Evolutionary conservation across 2,888 invertebrate genomes (phyloP).

Genomic region (Parnassius apollo): DNA sequence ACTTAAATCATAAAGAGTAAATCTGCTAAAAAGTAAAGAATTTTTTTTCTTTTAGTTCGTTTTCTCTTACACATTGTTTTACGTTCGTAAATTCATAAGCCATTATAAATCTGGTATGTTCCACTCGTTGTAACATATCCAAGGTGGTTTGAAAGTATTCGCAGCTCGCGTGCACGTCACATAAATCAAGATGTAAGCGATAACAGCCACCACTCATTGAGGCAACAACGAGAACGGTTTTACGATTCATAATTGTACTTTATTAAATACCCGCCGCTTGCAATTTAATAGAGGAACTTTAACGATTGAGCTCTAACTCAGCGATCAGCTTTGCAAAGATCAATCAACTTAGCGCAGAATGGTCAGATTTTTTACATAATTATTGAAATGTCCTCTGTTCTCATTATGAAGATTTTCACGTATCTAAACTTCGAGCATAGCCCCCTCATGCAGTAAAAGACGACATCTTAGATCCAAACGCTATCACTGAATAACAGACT

Average conservation of each 20-base stretch:
- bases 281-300: conserved; percentile 68
- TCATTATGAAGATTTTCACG: no score
- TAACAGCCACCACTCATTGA: conserved; percentile 75
- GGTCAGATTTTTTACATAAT: neutral
- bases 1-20: no score
- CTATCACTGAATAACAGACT: no score
- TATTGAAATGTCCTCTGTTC: no score
- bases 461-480: no score
- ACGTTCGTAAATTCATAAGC: no score
- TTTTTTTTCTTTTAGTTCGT: no score
- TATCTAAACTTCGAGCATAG: no score
- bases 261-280: conserved; percentile 73
- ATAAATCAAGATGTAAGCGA: conserved; percentile 77
- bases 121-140: conserved; percentile 33
- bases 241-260: conserved; percentile 80
- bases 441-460: no score
- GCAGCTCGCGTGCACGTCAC: conserved; percentile 45
- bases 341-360: neutral
- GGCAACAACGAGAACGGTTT: conserved; percentile 73
- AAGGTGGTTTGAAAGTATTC: conserved; percentile 27
- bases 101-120: neutral
- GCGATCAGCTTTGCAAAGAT: conserved; percentile 23
- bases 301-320: conserved; percentile 39
- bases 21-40: no score
- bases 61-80: no score